phyloP scores from a whole-genome alignment of 64 coral and sea anemone genomes.

The Actinia equina region DNA sequence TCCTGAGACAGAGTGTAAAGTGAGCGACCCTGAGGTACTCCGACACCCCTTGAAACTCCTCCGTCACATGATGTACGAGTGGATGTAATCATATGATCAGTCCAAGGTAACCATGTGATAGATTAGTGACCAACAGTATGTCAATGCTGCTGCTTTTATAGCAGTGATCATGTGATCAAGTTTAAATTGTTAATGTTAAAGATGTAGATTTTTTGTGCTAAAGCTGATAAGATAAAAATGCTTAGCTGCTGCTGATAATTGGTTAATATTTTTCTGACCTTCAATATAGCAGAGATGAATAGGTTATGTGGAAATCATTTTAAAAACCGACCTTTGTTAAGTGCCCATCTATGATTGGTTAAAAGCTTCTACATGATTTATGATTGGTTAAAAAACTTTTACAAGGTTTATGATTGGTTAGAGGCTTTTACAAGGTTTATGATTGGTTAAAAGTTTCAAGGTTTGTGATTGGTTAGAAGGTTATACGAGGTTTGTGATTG shows the following conservation, averaged over 20 bases:
- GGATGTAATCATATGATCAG: neutral
- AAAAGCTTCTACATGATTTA: neutral
- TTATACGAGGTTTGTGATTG: neutral
- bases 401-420: neutral
- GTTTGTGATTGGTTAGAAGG: neutral
- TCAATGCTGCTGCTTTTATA: too few species aligned
- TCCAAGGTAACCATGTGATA: neutral
- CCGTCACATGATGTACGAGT: neutral
- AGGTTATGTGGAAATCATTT: too few species aligned
- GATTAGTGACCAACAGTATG: too few species aligned
- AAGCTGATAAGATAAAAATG: neutral
- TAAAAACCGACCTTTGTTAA: too few species aligned
- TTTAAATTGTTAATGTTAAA: neutral
- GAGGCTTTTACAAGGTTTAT: neutral
- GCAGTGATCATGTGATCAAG: too few species aligned
- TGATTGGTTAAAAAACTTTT: neutral
- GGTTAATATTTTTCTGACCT: neutral
- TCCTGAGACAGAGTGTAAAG: conserved; percentile 45
- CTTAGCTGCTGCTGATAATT: neutral
- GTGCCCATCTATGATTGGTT: neutral
- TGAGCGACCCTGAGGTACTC: conserved; percentile 18
- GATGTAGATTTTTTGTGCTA: neutral
- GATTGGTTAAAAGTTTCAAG: neutral
- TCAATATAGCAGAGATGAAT: too few species aligned
- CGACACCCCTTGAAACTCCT: neutral